Evolutionary conservation across 1,140 invertebrate species (phyloP).

Genomic region (Drosophila arizonae): DNA sequence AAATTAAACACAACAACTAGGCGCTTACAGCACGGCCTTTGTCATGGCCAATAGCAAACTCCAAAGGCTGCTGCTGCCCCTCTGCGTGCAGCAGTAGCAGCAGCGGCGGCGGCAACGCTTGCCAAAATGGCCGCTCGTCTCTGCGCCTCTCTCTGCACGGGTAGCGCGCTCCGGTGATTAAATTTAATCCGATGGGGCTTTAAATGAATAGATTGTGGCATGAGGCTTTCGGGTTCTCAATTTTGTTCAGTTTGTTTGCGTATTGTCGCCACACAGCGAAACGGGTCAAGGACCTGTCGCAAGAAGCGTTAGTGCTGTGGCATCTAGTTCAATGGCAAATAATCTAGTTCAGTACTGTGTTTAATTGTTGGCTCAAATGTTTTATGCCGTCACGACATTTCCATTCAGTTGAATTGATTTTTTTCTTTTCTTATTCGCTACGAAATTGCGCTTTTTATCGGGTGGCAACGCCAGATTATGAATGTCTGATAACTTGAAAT

Average conservation of each 20-base stretch:
- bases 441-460: neutral
- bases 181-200: slow-evolving; percentile 47
- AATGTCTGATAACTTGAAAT: neutral
- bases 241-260: slow-evolving; percentile 14
- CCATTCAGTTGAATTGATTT: neutral
- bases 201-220: slow-evolving; percentile 36
- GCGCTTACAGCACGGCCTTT: slow-evolving; percentile 12
- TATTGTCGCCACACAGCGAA: slow-evolving; percentile 22
- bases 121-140: slow-evolving; percentile 74
- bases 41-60: slow-evolving; percentile 49
- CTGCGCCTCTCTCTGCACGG: slow-evolving; percentile 33
- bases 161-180: slow-evolving; percentile 38
- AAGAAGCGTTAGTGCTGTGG: slow-evolving; percentile 11
- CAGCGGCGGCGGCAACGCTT: slow-evolving; percentile 39
- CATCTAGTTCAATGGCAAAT: slow-evolving; percentile 11
- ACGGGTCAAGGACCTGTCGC: slow-evolving; percentile 43
- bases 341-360: slow-evolving; percentile 1
- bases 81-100: slow-evolving; percentile 15
- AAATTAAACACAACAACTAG: slow-evolving; percentile 23
- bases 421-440: neutral
- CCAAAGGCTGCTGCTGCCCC: slow-evolving; percentile 16
- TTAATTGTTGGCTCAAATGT: slow-evolving; percentile 1
- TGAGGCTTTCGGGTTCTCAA: slow-evolving; percentile 15
- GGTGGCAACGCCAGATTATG: slow-evolving; percentile 7
- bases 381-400: neutral